A percentile compares a stretch with the other conserved stretches of the same genome.
phyloP scores from a whole-genome alignment of 2,888 invertebrate genomes.

The Lumbricus terrestris region DNA sequence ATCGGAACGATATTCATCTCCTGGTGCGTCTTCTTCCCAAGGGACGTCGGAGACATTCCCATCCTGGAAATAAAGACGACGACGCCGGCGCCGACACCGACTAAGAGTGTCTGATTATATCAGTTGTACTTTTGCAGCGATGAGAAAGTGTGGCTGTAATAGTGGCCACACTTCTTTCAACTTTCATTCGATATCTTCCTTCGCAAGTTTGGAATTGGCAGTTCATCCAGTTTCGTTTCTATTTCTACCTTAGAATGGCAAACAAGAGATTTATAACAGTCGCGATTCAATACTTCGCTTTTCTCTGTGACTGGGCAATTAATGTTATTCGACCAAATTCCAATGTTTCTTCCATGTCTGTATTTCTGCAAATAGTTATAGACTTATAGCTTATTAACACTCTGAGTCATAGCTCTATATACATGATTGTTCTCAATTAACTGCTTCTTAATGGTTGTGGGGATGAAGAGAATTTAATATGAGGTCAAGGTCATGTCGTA shows the following conservation, averaged over 20 bases:
- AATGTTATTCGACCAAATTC: neutral
- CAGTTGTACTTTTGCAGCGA: neutral
- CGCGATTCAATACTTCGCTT: neutral
- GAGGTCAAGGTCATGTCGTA: neutral
- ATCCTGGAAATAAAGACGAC: neutral
- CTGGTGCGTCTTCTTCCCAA: conserved; percentile 42
- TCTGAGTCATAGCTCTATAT: neutral
- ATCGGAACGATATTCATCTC: conserved; percentile 40
- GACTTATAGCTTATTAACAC: too few species aligned
- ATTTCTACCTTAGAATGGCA: neutral
- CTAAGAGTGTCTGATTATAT: neutral
- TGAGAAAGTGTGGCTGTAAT: neutral
- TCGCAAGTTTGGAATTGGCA: neutral
- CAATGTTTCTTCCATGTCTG: neutral
- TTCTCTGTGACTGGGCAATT: neutral
- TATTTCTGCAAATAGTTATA: neutral
- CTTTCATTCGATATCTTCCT: neutral
- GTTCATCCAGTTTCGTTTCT: neutral
- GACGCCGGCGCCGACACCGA: neutral
- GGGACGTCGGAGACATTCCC: conserved; percentile 19
- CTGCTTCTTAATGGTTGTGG: neutral
- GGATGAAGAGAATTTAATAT: neutral
- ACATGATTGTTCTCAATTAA: too few species aligned
- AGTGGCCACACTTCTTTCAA: neutral
- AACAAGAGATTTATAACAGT: neutral